A percentile compares a stretch with the other conserved stretches of the same genome.
These are phyloP conservation scores for Fistularia tabacaria DNA, from an alignment of 2,797 vertebrate genomes.

Conservation along the genomic window DNA sequence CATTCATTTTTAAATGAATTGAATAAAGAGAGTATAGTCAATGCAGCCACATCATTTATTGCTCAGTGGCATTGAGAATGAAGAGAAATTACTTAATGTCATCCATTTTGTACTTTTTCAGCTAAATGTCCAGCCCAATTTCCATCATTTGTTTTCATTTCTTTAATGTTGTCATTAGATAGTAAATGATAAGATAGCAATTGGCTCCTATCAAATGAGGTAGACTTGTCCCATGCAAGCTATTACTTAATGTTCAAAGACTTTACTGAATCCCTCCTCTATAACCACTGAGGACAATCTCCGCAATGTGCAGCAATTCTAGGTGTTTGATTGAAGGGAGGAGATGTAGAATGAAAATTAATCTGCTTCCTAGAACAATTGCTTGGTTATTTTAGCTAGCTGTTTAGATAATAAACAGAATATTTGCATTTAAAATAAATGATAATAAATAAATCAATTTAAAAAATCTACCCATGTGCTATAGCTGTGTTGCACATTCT, in stretches of 20 bases:
- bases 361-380: conserved; percentile 48
- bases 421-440: conserved; percentile 23
- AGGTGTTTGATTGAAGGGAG: conserved; percentile 40
- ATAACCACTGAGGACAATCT: conserved; percentile 61
- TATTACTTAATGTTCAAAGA: conserved; percentile 26
- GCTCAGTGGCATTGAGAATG: conserved; percentile 40
- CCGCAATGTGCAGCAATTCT: conserved; percentile 48
- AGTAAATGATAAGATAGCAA: conserved; percentile 41
- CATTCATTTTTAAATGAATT: conserved; percentile 53
- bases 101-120: conserved; percentile 24
- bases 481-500: conserved; percentile 70
- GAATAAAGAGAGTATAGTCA: conserved; percentile 37
- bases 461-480: conserved; percentile 38
- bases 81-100: conserved; percentile 21
- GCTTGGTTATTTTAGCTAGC: conserved; percentile 37
- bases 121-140: conserved; percentile 12
- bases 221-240: conserved; percentile 31
- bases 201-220: conserved; percentile 54
- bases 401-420: conserved; percentile 35
- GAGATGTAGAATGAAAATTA: conserved; percentile 40
- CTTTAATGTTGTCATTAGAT: conserved; percentile 6
- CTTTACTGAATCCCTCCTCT: conserved; percentile 48
- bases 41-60: conserved; percentile 40
- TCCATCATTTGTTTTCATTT: conserved; percentile 5
- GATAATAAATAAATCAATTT: conserved; percentile 4